Base-by-base conservation (phyloP, 1,140 invertebrate genomes). In the Hestina assimilis region DNA sequence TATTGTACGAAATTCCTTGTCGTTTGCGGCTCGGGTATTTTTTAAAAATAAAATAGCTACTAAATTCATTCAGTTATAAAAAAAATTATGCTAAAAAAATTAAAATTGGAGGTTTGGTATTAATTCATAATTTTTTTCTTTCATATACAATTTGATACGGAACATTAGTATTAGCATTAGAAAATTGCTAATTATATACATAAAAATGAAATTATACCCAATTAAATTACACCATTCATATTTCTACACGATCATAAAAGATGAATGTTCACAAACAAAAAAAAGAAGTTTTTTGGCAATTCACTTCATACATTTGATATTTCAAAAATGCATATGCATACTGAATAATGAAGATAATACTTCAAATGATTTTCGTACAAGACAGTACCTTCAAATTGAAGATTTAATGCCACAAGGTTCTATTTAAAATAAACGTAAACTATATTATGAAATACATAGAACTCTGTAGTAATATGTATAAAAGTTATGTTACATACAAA, bases 321-420 rank as follows among this genome's bases (percentile, higher is more conserved):
- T 35, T 38, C n/a, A 38, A 17, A 33, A 48, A 47, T 47, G 45
- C 45, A 31, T 29, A 31, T 42, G 28, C 11, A 33, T 48, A 48
- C 45, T 48, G 45, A 21, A n/a, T n/a, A 7, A 21, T 48, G 45
- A 15, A 23, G 4, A 21, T 48, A 48, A 48, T 48, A 48, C 45
- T 48, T 29, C 29, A 21, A 35, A 33, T 35, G 45, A 15, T 20
- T 20, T 17, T 48, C 20, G 35, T 40, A 40, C 15, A 19, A 19
- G 14, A 15, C n/a, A n/a, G n/a, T n/a, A n/a, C n/a, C n/a, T n/a
- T n/a, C n/a, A n/a, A n/a, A n/a, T n/a, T n/a, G n/a, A n/a, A 28
- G 24, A 28, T 6, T 12, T 31, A 31, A 31, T 19, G 19, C 15
- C 33, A 19, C 33, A 38, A 7, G 33, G 33, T 38, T 17, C 3